Conservation (phyloP, 2,797 vertebrate genomes). For the Dipus sagitta region DNA sequence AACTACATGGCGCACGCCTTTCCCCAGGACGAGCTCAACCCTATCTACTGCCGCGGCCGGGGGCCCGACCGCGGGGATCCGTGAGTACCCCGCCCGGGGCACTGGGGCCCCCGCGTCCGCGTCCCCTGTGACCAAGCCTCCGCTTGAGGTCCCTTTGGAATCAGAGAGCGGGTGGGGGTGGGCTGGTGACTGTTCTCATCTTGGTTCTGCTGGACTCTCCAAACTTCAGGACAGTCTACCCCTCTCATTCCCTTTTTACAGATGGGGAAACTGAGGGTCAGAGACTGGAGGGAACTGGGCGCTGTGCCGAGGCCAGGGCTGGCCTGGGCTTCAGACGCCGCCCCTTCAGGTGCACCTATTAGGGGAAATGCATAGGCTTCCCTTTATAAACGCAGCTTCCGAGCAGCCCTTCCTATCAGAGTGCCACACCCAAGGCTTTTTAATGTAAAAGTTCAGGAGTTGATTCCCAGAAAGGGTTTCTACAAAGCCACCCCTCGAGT, state of each 20-base stretch:
- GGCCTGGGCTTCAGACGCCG: background rate
- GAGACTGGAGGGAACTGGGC: background rate
- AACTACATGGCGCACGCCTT: slow-evolving; percentile 99
- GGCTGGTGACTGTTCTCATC: background rate
- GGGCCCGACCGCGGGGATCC: slow-evolving; percentile 96
- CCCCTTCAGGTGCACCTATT: background rate
- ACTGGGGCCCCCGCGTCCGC: background rate
- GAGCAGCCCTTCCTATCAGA: background rate
- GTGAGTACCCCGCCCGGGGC: slow-evolving; percentile 88
- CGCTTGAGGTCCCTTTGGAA: too few species aligned
- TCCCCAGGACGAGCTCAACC: slow-evolving; percentile 97
- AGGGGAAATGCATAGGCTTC: background rate
- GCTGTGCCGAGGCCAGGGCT: background rate
- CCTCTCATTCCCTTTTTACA: background rate
- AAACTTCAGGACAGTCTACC: background rate
- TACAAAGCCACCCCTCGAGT: background rate
- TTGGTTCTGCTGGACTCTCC: background rate
- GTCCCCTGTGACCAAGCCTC: too few species aligned
- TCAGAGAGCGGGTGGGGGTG: background rate
- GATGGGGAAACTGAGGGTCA: slow-evolving; percentile 1
- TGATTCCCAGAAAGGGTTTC: background rate
- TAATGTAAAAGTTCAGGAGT: background rate
- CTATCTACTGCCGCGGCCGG: slow-evolving; percentile 95
- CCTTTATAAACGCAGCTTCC: background rate
- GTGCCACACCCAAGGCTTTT: slow-evolving; percentile 25